phyloP scores from a whole-genome alignment of 2,797 vertebrate genomes.

The Tokudaia muenninki region DNA sequence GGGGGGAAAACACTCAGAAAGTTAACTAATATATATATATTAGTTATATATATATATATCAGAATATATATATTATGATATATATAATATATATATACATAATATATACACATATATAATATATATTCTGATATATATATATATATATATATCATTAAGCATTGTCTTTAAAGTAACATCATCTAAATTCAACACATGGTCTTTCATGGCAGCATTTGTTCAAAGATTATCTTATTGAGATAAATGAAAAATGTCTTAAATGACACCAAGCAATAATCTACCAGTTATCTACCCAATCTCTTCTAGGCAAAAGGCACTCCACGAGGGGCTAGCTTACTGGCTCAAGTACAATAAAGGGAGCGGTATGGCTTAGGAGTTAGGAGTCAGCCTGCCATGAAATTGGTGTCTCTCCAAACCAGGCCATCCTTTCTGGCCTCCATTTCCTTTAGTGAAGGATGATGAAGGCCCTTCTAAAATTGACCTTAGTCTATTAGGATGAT shows the following conservation, averaged over 20 bases:
- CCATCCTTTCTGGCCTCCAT: neutral
- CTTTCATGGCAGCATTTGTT: conserved; percentile 35
- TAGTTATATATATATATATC: no score
- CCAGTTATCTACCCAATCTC: neutral
- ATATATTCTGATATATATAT: no score
- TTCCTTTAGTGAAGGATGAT: neutral
- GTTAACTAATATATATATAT: neutral
- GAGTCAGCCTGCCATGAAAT: neutral
- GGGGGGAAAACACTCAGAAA: neutral
- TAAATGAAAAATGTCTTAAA: neutral
- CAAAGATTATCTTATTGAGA: conserved; percentile 20
- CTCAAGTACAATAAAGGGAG: neutral
- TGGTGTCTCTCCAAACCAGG: neutral
- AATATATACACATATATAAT: no score
- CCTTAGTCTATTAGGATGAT: neutral
- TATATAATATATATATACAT: neutral
- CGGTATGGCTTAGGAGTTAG: neutral
- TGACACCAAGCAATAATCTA: conserved; percentile 26
- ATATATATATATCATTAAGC: conserved; percentile 8
- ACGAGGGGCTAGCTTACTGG: neutral
- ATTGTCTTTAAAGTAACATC: conserved; percentile 28
- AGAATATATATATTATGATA: no score
- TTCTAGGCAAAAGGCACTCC: conserved; percentile 20
- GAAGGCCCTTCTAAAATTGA: neutral
- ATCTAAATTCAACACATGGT: conserved; percentile 21